These are phyloP conservation scores for Diplodus puntazzo DNA, from an alignment of 2,797 vertebrate species.

Conservation along the genomic window DNA sequence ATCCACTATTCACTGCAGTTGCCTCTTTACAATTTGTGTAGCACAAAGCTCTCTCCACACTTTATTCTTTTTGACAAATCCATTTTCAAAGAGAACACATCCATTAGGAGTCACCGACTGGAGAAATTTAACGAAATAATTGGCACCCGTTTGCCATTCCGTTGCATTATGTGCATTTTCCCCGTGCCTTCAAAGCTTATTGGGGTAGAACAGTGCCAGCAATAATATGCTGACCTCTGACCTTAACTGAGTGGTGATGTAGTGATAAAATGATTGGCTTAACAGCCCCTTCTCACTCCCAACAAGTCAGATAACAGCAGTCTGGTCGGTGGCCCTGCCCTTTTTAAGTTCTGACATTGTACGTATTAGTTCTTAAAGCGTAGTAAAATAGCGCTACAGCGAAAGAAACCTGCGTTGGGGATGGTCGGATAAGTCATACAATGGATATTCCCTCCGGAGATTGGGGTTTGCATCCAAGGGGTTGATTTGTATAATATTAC, in stretches of 20 bases:
- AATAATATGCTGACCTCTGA: neutral
- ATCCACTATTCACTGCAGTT: slow-evolving; percentile 51
- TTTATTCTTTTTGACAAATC: slow-evolving; percentile 46
- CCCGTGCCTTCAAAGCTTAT: neutral
- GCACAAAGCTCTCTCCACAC: slow-evolving; percentile 34
- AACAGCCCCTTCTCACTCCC: too few species aligned
- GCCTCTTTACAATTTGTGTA: slow-evolving; percentile 57
- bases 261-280: neutral
- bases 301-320: too few species aligned
- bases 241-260: neutral
- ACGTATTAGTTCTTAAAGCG: too few species aligned
- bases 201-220: neutral
- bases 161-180: neutral
- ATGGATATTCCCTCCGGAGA: too few species aligned
- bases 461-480: too few species aligned
- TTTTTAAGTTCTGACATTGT: too few species aligned
- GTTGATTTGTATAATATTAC: too few species aligned
- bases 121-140: slow-evolving; percentile 48
- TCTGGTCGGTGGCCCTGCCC: too few species aligned
- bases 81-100: slow-evolving; percentile 61
- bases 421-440: too few species aligned
- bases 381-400: too few species aligned
- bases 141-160: neutral
- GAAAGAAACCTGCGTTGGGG: too few species aligned
- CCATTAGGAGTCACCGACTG: slow-evolving; percentile 34